These are phyloP conservation scores for Centropristis striata DNA, from an alignment of 2,113 vertebrate genomes.

Conservation along the genomic window DNA sequence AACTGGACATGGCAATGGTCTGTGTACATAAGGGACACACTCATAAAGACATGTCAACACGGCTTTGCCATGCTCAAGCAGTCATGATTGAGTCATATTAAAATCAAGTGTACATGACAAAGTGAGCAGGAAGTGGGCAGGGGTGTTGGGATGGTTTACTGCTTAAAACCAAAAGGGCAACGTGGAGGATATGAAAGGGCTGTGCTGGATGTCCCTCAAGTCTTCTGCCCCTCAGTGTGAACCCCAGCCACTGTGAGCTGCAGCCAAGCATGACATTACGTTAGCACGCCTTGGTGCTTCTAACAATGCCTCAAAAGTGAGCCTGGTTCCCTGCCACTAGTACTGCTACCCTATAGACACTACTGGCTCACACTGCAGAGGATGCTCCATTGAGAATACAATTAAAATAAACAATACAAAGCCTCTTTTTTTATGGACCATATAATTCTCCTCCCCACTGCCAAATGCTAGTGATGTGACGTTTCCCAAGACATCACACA, in stretches of 20 bases:
- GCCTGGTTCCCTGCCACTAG: conserved; percentile 56
- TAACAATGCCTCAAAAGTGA: conserved; percentile 77
- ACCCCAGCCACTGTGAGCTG: conserved; percentile 68
- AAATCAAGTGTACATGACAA: conserved; percentile 46
- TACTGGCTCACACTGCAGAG: not conserved
- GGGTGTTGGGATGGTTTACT: conserved; percentile 11
- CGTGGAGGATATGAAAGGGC: conserved; percentile 46
- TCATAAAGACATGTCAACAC: conserved; percentile 25
- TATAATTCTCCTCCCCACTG: conserved; percentile 2
- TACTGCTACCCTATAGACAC: conserved; percentile 21
- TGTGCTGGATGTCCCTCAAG: conserved; percentile 68
- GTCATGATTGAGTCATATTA: conserved; percentile 37
- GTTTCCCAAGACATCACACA: not conserved
- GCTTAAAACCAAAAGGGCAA: conserved; percentile 47
- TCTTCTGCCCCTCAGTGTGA: conserved; percentile 66
- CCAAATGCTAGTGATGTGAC: not conserved
- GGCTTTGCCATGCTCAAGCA: conserved; percentile 17
- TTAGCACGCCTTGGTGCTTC: conserved; percentile 77
- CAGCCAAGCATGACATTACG: conserved; percentile 78
- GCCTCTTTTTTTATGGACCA: not conserved
- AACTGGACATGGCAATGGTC: conserved; percentile 40
- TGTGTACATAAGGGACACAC: conserved; percentile 18
- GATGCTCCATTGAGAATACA: conserved; percentile 17
- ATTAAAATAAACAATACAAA: conserved; percentile 32
- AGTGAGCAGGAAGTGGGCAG: not conserved